These are phyloP conservation scores for Chaetops frenatus DNA, from an alignment of 2,113 vertebrate genomes.

Conservation along the genomic window DNA sequence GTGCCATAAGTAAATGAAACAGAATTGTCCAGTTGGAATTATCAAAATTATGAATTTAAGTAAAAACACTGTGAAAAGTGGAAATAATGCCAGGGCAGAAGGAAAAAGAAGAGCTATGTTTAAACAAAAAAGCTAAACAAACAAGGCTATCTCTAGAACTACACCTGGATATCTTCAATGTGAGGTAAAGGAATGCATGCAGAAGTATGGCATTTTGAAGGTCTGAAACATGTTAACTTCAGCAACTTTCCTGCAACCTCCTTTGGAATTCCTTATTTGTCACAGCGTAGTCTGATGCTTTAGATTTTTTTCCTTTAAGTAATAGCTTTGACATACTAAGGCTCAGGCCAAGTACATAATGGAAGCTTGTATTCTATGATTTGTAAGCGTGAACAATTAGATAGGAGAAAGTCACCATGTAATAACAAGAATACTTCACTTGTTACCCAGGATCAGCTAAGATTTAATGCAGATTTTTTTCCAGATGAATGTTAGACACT, in stretches of 20 bases:
- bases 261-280: not conserved
- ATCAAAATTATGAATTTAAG: slow-evolving; percentile 14
- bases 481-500: not conserved
- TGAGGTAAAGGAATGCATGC: not conserved
- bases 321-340: not conserved
- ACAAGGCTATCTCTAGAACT: not conserved
- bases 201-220: not conserved
- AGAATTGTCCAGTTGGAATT: slow-evolving; percentile 23
- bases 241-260: not conserved
- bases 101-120: not conserved
- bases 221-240: not conserved
- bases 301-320: not conserved
- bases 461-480: not conserved
- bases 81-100: not conserved
- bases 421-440: not conserved
- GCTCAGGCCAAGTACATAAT: not conserved
- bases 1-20: not conserved
- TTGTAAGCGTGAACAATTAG: not conserved
- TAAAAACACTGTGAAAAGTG: not conserved
- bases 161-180: not conserved
- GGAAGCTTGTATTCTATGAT: not conserved
- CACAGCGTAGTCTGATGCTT: not conserved
- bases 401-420: not conserved
- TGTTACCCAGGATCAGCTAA: not conserved
- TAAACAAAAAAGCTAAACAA: not conserved